Conservation (phyloP, 2,113 vertebrate species). For the Seriola rivoliana region DNA sequence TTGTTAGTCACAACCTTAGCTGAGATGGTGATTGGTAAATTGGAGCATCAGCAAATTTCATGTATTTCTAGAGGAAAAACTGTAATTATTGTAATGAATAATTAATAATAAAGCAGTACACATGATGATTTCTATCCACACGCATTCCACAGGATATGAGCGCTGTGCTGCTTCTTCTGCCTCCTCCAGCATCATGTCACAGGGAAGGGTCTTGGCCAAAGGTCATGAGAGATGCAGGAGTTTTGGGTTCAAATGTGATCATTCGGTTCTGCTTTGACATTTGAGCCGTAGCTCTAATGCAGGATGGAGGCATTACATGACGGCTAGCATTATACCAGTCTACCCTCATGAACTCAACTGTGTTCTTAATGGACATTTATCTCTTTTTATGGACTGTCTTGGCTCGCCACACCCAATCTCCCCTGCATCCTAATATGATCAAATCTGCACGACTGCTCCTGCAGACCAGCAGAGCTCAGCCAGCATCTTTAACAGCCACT, state of each 20-base stretch:
- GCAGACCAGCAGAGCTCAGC: neutral
- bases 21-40: too few relatives aligned
- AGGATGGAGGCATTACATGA: neutral
- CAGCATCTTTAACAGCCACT: constrained; percentile 19
- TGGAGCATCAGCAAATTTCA: too few relatives aligned
- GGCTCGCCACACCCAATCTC: constrained; percentile 23
- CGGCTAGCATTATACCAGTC: neutral
- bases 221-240: neutral
- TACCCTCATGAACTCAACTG: constrained; percentile 14
- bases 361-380: constrained; percentile 56
- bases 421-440: constrained; percentile 15
- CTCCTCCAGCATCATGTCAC: neutral
- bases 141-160: too few relatives aligned
- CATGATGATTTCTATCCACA: too few relatives aligned
- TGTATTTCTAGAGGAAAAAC: too few relatives aligned
- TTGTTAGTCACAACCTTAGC: too few relatives aligned
- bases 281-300: constrained; percentile 29
- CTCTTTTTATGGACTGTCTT: constrained; percentile 39
- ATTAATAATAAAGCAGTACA: too few relatives aligned
- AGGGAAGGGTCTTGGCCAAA: neutral
- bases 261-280: constrained; percentile 39
- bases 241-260: constrained; percentile 22
- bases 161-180: neutral
- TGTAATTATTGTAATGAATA: too few relatives aligned
- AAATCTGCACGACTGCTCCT: constrained; percentile 19